Base-by-base conservation (phyloP, 2,888 invertebrate species). In the Lithophane leautieri region DNA sequence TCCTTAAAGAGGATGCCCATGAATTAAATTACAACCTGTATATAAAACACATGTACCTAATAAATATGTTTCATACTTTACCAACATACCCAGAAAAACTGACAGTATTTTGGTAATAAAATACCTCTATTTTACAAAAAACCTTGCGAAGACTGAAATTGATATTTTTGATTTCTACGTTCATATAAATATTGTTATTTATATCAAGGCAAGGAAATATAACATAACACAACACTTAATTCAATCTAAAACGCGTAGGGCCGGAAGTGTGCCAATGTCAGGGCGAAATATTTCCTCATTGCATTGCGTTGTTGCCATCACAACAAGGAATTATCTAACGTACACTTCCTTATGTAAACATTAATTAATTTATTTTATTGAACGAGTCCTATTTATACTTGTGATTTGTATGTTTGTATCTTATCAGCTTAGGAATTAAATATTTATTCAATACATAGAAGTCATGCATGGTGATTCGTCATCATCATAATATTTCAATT, bases 251-350 rank as follows among this genome's bases (percentile, higher is more conserved):
- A 47, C 9, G 44, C 19, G 14, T 40, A 50, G 56, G 54, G 52
- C 61, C 81, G 78, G 74, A 83, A 84, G 40, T 54, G n/a, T 70
- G 67, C 70, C 81, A 84, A 84, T 81, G 73, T 75, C 72, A 61
- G 58, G 58, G 65, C 56, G 25, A 61, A 67, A 78, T 62, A 78
- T 73, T 84, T 83, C 84, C 84, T 78, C 61, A 68, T 78, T 47
- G 72, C 63, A 70, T 52, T 72, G 22, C n/a, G 42, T 22, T 50
- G 50, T 56, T 34, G 56, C 52, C 40, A 79, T 56, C 60, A 61
- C 60, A 78, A 73, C 68, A 61, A 74, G 70, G 50, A 76, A 65
- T 83, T 71, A 83, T 62, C 65, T 66, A 72, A 68, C 7, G 58
- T 14, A 34, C 50, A 73, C 67, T 74, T 79, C 74, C 70, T 25